Evolutionary conservation across 2,888 invertebrate species (phyloP).

Genomic region (Epinotia bilunana): DNA sequence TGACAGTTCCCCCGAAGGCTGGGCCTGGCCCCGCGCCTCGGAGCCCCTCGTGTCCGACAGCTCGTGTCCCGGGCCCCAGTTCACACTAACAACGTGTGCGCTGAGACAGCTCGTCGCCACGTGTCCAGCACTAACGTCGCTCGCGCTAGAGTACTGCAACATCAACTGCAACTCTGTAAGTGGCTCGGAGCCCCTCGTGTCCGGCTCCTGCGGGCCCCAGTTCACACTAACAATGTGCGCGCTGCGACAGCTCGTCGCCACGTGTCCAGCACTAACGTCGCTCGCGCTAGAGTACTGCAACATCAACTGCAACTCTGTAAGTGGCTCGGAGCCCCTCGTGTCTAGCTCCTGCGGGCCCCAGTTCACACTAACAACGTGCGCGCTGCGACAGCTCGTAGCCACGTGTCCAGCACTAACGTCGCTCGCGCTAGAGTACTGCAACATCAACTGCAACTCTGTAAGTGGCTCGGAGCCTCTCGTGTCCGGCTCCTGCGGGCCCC

Average conservation of each 20-base stretch:
- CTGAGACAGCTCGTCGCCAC: constrained; percentile 60
- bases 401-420: constrained; percentile 72
- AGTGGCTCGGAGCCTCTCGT: constrained; percentile 49
- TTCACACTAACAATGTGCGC: constrained; percentile 62
- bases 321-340: constrained; percentile 47
- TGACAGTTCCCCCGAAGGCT: not conserved
- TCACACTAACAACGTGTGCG: constrained; percentile 61
- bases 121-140: constrained; percentile 71
- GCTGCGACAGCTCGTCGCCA: constrained; percentile 60
- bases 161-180: constrained; percentile 78
- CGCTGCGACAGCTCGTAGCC: constrained; percentile 61
- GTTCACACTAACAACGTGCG: constrained; percentile 60
- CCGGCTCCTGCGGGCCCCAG: constrained; percentile 49
- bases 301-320: constrained; percentile 77
- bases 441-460: constrained; percentile 78
- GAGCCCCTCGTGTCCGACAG: constrained; percentile 43
- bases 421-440: constrained; percentile 79
- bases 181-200: constrained; percentile 41
- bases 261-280: constrained; percentile 71
- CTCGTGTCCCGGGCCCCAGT: constrained; percentile 60
- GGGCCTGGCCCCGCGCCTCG: not conserved
- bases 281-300: constrained; percentile 80
- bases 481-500: constrained; percentile 58
- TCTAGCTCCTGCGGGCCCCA: constrained; percentile 58
- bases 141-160: constrained; percentile 80